Percentiles rank a stretch among this genome's conserved stretches.
Evolutionary conservation across 1,140 invertebrate species (phyloP).

Genomic region (Calycopis cecrops): DNA sequence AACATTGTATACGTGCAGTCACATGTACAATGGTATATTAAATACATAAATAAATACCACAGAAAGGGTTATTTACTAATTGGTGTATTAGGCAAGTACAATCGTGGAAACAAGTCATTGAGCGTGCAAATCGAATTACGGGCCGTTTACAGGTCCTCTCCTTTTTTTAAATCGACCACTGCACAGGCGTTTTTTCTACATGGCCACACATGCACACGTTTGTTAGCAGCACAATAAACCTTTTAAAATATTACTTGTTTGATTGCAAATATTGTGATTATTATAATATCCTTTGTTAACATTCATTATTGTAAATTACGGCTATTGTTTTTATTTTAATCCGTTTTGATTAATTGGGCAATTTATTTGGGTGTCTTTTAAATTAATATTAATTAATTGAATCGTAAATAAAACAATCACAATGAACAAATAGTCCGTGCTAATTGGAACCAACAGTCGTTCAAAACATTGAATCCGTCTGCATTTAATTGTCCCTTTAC

Average conservation of each 20-base stretch:
- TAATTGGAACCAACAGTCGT: slow-evolving; percentile 17
- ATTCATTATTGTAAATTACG: no score
- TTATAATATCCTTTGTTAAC: not conserved
- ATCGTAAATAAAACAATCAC: slow-evolving; percentile 16
- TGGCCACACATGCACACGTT: slow-evolving; percentile 48
- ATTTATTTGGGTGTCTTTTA: not conserved
- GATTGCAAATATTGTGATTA: slow-evolving; percentile 15
- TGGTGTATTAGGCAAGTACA: slow-evolving; percentile 56
- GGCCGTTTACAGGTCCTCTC: slow-evolving; percentile 60
- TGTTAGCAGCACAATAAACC: slow-evolving; percentile 26
- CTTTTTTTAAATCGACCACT: slow-evolving; percentile 48
- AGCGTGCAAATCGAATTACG: slow-evolving; percentile 68
- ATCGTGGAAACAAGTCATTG: slow-evolving; percentile 63
- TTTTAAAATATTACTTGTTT: slow-evolving; percentile 2
- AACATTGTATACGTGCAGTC: slow-evolving; percentile 47
- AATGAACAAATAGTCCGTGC: slow-evolving; percentile 7
- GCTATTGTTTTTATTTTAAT: no score
- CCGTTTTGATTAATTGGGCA: no score
- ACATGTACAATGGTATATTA: slow-evolving; percentile 41
- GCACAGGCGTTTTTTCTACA: slow-evolving; percentile 56
- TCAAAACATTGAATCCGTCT: slow-evolving; percentile 50
- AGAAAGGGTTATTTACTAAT: slow-evolving; percentile 64
- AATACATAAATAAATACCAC: slow-evolving; percentile 58
- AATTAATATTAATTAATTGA: slow-evolving; percentile 8
- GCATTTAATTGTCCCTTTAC: slow-evolving; percentile 44